A percentile compares a stretch with the other conserved stretches of the same genome.
phyloP scores from a whole-genome alignment of 2,113 vertebrate species.

The Pseudorectes ferrugineus region DNA sequence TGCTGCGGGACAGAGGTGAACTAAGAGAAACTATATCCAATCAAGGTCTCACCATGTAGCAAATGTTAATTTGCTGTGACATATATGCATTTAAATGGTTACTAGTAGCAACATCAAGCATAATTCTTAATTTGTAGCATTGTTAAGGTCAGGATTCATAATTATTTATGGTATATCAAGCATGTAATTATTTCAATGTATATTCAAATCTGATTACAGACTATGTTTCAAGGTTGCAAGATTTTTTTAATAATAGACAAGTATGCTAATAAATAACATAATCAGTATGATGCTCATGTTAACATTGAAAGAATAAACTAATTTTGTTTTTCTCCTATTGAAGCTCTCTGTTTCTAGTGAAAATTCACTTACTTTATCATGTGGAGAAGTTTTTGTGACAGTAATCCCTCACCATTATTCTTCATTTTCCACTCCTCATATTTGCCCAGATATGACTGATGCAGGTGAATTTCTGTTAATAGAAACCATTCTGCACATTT shows the following conservation, averaged over 20 bases:
- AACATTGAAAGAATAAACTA: not conserved
- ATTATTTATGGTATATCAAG: conserved; percentile 28
- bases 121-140: not conserved
- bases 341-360: not conserved
- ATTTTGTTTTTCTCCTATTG: not conserved
- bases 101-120: not conserved
- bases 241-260: not conserved
- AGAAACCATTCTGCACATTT: not conserved
- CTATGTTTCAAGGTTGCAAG: not conserved
- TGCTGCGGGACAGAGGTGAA: not conserved
- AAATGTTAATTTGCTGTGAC: not conserved
- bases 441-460: not conserved
- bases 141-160: not conserved
- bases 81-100: not conserved
- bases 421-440: not conserved
- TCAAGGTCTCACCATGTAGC: not conserved
- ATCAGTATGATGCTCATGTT: not conserved
- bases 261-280: not conserved
- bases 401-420: not conserved
- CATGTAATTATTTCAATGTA: conserved; percentile 9
- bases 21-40: not conserved
- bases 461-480: not conserved
- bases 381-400: not conserved
- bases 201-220: conserved; percentile 19
- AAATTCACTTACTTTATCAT: not conserved